Conservation (phyloP, 2,888 invertebrate species). For the Anodontia alba region DNA sequence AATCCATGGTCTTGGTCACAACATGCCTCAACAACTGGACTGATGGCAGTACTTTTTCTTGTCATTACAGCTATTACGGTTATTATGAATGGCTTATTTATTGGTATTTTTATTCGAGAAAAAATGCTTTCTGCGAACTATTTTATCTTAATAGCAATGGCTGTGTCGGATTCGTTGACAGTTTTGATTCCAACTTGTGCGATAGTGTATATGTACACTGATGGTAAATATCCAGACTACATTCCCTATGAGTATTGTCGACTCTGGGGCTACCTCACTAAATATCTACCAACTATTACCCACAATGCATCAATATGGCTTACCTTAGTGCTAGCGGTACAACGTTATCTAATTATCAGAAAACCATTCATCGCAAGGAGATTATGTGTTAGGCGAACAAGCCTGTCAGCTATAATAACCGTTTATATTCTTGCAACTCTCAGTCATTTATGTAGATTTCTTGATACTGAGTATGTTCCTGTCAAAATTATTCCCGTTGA, state of each 20-base stretch:
- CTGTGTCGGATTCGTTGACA: conserved; percentile 96
- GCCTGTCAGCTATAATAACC: conserved; percentile 91
- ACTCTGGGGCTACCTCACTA: conserved; percentile 87
- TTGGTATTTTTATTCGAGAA: conserved; percentile 93
- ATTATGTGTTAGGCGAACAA: conserved; percentile 88
- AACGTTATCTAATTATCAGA: conserved; percentile 96
- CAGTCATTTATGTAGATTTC: conserved; percentile 93
- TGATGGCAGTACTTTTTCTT: conserved; percentile 89
- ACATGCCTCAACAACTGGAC: conserved; percentile 16
- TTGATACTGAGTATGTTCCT: conserved; percentile 89
- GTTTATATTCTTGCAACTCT: conserved; percentile 91
- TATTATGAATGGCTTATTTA: conserved; percentile 94
- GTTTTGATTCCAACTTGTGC: conserved; percentile 86
- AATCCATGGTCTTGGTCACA: conserved; percentile 64
- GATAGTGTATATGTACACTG: conserved; percentile 95
- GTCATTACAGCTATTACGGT: conserved; percentile 94
- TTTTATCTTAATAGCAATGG: conserved; percentile 96
- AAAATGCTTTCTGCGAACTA: conserved; percentile 96
- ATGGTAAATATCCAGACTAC: conserved; percentile 93
- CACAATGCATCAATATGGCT: conserved; percentile 97
- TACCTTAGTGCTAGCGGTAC: conserved; percentile 94
- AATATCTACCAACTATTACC: conserved; percentile 86
- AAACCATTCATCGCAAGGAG: conserved; percentile 94
- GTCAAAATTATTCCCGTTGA: conserved; percentile 39
- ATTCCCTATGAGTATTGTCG: conserved; percentile 91